Base-by-base conservation (phyloP, 1,140 invertebrate species). In the Nebria ingens region DNA sequence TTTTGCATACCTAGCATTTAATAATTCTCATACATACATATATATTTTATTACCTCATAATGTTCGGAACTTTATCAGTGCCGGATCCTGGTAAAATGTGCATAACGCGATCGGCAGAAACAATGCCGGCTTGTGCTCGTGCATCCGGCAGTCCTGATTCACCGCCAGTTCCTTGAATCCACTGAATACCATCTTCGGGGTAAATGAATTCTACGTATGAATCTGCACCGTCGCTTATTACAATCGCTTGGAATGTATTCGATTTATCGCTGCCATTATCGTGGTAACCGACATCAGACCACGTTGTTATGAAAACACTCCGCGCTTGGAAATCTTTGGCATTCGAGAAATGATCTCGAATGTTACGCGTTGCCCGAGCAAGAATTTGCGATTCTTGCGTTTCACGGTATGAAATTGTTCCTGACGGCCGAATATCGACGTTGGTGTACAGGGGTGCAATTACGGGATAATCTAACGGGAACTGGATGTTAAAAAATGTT, bases 381-480 rank as follows among this genome's bases (percentile, higher is more conserved):
- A 94, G 58, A 1, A 85, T 65, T 2, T 78, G 73, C 0, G 73
- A 65, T 55, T 87, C 79, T 50, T 80, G 72, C 0, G 88, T 85
- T 73, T 93, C 85, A 57, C 84, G 81, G 65, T 87, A 92, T 58
- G 82, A 91, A 49, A 97, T 80, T 1, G 72, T 73, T 12, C 92
- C 93, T 2, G 76, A 72, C 9, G 61, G 59, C n/a, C 80, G 78
- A 0, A 85, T 91, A 65, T 97, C 93, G 1, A 97, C 81, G 68
- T 97, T 94, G 0, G 89, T 82, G 64, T 96, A 94, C 56, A 97
- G 86, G 0, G 89, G 88, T 0, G 93, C 89, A 58, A 97, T 91
- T 0, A 90, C 79, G 0, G 92, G 87, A 70, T 92, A 91, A 56
- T 91, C 89, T 56, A 95, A 71, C 2, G 93, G 93, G 70, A 97